Base-by-base conservation (phyloP, 1,140 invertebrate genomes). In the Sminthurides bifidus region DNA sequence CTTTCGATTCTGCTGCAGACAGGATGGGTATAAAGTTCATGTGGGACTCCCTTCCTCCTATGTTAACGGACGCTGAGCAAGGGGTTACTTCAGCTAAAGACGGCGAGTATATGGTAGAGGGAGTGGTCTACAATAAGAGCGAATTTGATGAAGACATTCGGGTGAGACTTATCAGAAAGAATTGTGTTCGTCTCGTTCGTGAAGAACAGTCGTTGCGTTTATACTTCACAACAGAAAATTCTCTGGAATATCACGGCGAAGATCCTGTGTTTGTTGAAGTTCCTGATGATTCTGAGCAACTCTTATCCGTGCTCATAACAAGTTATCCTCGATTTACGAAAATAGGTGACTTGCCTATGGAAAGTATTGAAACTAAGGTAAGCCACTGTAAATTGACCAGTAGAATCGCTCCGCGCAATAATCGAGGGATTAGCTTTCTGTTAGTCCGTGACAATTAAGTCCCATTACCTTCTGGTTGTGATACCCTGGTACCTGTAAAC, bases 41-140 rank as follows among this genome's bases (percentile, higher is more conserved):
- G 59, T 83, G 88, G 64, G 85, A 89, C 70, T 84, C 83, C n/a
- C 68, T 96, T 44, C 92, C 92, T 1, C 92, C 92, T 0, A 73
- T 81, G 33, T 68, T 93, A 0, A 75, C 72, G 37, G 5, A n/a
- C 35, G 41, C 48, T 30, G 62, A 66, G 21, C 56, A 59, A 17
- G 40, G 43, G 8, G 37, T 24, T 8, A 54, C 19, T 37, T 49
- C 56, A 6, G 38, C 51, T 14, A 45, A 50, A 51, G 61, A 60
- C 37, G 64, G 56, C 8, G 57, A 64, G 37, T 63, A 57, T 45
- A 56, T 64, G 33, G 21, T 51, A n/a, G 33, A 49, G 31, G 62
- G 62, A 24, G n/a, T 21, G 27, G 59, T 66, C 17, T 52, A 48
- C 17, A 61, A 59, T 48, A 23, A 55, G 1, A 41, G 40, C 31